These are phyloP conservation scores for Pseudorhombus dupliciocellatus DNA, from an alignment of 2,113 vertebrate genomes.

Conservation along the genomic window DNA sequence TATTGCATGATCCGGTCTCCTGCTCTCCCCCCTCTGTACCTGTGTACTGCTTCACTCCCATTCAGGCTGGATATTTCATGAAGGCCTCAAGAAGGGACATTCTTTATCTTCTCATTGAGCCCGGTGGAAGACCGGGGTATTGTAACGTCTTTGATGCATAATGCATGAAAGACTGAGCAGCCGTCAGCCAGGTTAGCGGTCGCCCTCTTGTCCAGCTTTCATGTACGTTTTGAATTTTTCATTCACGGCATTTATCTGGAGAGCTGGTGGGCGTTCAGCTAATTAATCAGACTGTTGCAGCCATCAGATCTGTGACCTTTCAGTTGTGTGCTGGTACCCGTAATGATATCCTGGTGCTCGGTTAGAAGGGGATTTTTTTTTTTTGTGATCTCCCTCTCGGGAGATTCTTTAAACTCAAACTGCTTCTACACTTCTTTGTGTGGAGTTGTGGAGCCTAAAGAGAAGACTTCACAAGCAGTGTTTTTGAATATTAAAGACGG, in stretches of 20 bases:
- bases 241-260: conserved; percentile 47
- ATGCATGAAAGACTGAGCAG: conserved; percentile 33
- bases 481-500: too few relatives aligned
- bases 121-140: conserved; percentile 9
- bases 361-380: conserved; percentile 18
- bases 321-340: conserved; percentile 1
- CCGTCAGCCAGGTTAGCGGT: conserved; percentile 21
- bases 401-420: conserved; percentile 9
- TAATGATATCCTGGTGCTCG: conserved; percentile 19
- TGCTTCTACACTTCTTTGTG: not conserved
- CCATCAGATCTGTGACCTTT: conserved; percentile 51
- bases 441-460: not conserved
- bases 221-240: conserved; percentile 52
- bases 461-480: not conserved
- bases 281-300: conserved; percentile 36
- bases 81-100: conserved; percentile 7
- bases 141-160: conserved; percentile 57
- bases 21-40: not conserved
- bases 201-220: conserved; percentile 42
- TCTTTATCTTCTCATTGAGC: conserved; percentile 24
- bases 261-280: conserved; percentile 11
- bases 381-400: conserved; percentile 1
- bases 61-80: conserved; percentile 18
- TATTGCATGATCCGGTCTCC: not conserved
- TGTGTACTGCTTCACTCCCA: not conserved